Evolutionary conservation across 1,140 invertebrate genomes (phyloP), one percentile per base, ranked within the genome.

Genomic region (Drosophila subpulchrella): DNA sequence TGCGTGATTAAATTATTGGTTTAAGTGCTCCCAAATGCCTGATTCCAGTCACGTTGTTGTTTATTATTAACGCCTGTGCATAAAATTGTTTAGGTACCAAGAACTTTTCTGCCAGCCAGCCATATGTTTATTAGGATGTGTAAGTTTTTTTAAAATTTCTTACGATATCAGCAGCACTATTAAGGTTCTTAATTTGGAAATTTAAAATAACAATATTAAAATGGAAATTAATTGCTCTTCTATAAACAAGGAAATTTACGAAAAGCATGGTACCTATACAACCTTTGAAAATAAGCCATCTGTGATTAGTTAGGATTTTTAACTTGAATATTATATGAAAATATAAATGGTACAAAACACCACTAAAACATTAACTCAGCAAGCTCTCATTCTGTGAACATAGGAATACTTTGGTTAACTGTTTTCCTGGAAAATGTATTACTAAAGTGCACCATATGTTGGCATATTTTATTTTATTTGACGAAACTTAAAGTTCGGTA

Each of bases 81-180:
- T 6, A 8, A 46, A 34, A 51, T 56, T 53, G 20, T 58, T 75
- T 59, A 47, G 48, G 55, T 38, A 15, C 20, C 12, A 7, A 36
- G n/a, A 44, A 13, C 13, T 54, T 34, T 48, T 12, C 11, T 15
- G 11, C 15, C 27, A 42, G 39, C 46, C 51, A 51, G 61, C 42
- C 81, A 73, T 57, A 70, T 81, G 53, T 48, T 55, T 17, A 55
- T 74, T 32, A 54, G 17, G n/a, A n/a, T 20, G 4, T 15, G 15
- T 34, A 10, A 3, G 8, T 6, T 10, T 10, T 0, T 10, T 34
- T 34, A 0, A 8, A 34, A 10, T 10, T 34, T 10, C 8, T 10
- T 34, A 10, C 32, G 32, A 10, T 34, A 34, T 34, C 32, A 34
- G 3, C 1, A 10, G 7, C 7, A 10, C 10, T 34, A 34, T 10